Base-by-base conservation (phyloP, 2,797 vertebrate species). In the Lacerta viridis region DNA sequence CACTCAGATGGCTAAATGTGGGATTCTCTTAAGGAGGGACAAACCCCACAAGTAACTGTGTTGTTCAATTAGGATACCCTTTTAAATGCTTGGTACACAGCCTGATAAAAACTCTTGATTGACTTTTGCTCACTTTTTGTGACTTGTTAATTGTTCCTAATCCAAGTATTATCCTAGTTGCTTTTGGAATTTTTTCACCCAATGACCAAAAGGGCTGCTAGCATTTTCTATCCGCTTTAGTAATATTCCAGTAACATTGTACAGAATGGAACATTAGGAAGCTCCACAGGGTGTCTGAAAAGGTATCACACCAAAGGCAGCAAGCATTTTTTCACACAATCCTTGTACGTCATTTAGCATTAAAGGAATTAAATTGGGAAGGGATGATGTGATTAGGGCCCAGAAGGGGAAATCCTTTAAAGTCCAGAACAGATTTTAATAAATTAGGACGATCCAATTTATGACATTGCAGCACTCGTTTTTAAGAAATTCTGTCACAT, bases 351-450 rank as follows among this genome's bases (percentile, higher is more conserved):
- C 46, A 68, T 88, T 89, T 84, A 81, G 0, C 61, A 74, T 81
- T 90, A 79, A 87, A 83, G 50, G 91, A 87, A 89, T 82, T 82
- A 43, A 61, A 2, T 93, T 83, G 55, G 71, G 46, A 89, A 89
- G 0, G 20, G 1, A 1, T 86, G 23, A 89, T 86, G 1, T 84
- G 84, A 88, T 87, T 78, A 85, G 23, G 18, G 25, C 3, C 10
- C 18, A 3, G 17, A 5, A 2, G 18, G 2, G 46, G 55, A 72
- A 79, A 78, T 23, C 33, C 6, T 86, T 91, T 76, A 88, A 91
- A 87, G 89, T 77, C 8, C 77, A 91, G 15, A 83, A 2, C 6
- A 91, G 11, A 43, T 64, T 71, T 93, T 84, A 90, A 92, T 84
- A 85, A 87, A 91, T 75, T 11, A 92, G 3, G 4, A 87, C 0